Base-by-base conservation (phyloP, 2,888 invertebrate genomes). In the Leucophenga maculata region DNA sequence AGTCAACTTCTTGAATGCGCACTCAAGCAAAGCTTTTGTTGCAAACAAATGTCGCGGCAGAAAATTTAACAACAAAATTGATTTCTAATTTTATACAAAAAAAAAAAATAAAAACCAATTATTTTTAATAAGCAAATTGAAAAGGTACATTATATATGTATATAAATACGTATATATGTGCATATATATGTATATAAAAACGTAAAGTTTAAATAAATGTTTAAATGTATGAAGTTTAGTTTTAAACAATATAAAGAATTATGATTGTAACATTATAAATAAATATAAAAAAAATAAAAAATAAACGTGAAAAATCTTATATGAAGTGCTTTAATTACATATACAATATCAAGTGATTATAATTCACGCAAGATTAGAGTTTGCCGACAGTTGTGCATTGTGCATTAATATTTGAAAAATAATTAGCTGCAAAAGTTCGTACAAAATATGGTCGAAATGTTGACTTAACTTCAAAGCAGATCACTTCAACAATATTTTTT, bases 281-380 rank as follows among this genome's bases (percentile, higher is more conserved):
- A 60, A 68, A 68, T 32, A 3, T 26, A 26, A 26, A 26, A 26
- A 26, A 60, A 68, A 26, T 50, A 44, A 65, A 50, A 50, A 16
- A 50, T 50, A n/a, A 50, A 65, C 68, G 68, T 72, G 72, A 65
- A 68, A 75, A 73, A 26, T 26, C 4, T 26, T 26, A 26, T 26
- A 26, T 26, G n/a, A n/a, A n/a, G n/a, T n/a, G 26, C 4, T 26
- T 26, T 26, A 26, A 3, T 26, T 26, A 26, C 26, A 26, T 26
- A 26, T 26, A 26, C 26, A 26, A 26, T 26, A 26, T 26, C 4
- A 26, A 26, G 2, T 4, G 26, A 26, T 26, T 26, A 26, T 26
- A n/a, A n/a, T n/a, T n/a, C n/a, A n/a, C n/a, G n/a, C n/a, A n/a
- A n/a, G n/a, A n/a, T n/a, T n/a, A n/a, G n/a, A n/a, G n/a, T n/a